Percentiles rank a stretch among this genome's conserved stretches.
Conservation (phyloP, 2,888 invertebrate species). For the Erebia epiphron region DNA sequence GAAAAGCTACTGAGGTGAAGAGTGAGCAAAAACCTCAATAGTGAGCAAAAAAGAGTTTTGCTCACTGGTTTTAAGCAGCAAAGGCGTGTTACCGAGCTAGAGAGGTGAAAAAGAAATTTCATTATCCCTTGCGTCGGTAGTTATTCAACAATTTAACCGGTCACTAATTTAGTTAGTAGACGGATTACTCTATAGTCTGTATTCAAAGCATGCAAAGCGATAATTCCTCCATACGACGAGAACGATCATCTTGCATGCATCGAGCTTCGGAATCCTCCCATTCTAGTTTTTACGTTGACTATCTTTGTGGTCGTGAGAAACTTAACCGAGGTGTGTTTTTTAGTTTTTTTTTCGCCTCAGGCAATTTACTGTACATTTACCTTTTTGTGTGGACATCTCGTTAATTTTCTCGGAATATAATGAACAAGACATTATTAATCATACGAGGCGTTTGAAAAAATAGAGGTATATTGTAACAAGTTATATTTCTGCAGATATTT, state of each 20-base stretch:
- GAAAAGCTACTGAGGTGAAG: neutral
- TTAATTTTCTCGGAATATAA: slow-evolving; percentile 22
- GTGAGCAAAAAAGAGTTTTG: too few relatives aligned
- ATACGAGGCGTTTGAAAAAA: too few relatives aligned
- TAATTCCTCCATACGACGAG: slow-evolving; percentile 35
- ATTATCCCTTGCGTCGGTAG: slow-evolving; percentile 1
- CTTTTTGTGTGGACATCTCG: slow-evolving; percentile 1
- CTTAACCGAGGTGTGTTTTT: slow-evolving; percentile 18
- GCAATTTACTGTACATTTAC: slow-evolving; percentile 19
- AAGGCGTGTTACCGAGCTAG: too few relatives aligned
- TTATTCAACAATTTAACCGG: slow-evolving; percentile 1
- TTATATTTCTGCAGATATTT: neutral
- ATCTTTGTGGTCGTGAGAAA: slow-evolving; percentile 72
- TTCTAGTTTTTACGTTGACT: slow-evolving; percentile 62
- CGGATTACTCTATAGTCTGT: slow-evolving; percentile 24
- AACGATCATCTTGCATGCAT: slow-evolving; percentile 38
- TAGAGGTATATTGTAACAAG: too few relatives aligned
- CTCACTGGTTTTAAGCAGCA: too few relatives aligned
- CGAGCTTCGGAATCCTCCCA: slow-evolving; percentile 64
- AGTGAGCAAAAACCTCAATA: too few relatives aligned
- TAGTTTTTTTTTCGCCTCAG: slow-evolving; percentile 16
- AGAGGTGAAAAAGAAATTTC: neutral
- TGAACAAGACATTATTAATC: neutral
- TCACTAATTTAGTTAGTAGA: neutral
- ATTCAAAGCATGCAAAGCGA: slow-evolving; percentile 37